These are phyloP conservation scores for Brachyrhaphis roseni DNA, from an alignment of 2,797 vertebrate species.

Conservation along the genomic window DNA sequence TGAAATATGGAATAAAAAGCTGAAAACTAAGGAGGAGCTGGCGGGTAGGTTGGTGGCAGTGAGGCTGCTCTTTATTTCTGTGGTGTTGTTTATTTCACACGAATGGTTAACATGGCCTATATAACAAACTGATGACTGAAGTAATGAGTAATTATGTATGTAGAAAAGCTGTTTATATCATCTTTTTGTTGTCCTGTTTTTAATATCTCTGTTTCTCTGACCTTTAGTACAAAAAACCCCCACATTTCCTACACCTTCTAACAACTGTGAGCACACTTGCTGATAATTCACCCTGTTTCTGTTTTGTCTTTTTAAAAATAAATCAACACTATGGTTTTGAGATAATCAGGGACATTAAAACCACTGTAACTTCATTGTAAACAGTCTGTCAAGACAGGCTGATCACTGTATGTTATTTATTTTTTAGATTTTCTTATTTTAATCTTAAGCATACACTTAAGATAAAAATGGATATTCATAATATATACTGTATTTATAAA, in stretches of 20 bases:
- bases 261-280: constrained; percentile 11
- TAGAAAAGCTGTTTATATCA: constrained; percentile 63
- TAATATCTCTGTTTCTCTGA: constrained; percentile 66
- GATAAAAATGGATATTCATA: constrained; percentile 70
- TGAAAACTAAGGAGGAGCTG: constrained; percentile 25
- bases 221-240: constrained; percentile 42
- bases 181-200: constrained; percentile 48
- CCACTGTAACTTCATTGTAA: constrained; percentile 62
- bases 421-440: constrained; percentile 55
- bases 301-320: constrained; percentile 24
- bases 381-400: constrained; percentile 47
- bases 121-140: constrained; percentile 71
- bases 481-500: constrained; percentile 75
- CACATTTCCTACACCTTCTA: constrained; percentile 3
- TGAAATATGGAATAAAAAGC: constrained; percentile 36
- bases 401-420: constrained; percentile 57
- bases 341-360: constrained; percentile 63
- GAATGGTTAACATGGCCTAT: constrained; percentile 73
- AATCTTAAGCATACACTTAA: constrained; percentile 73
- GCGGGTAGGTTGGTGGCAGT: constrained; percentile 51
- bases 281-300: constrained; percentile 20
- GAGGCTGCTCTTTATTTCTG: constrained; percentile 65
- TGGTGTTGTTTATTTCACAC: constrained; percentile 72
- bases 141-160: constrained; percentile 46
- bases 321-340: constrained; percentile 43